Conservation (phyloP, 2,888 invertebrate genomes). For the Odontocolon sp. region DNA sequence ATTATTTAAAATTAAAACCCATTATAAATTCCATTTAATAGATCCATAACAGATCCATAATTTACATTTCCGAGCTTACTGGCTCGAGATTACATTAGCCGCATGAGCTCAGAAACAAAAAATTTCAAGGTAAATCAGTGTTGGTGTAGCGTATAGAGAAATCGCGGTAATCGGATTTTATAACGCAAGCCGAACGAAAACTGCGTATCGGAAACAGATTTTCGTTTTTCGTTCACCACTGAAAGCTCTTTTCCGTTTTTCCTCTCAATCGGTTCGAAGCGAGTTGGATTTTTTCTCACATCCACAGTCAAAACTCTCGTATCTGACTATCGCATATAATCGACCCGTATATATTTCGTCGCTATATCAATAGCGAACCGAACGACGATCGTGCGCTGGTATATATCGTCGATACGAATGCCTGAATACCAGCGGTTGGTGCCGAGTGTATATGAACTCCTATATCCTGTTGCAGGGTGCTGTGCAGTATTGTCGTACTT, state of each 20-base stretch:
- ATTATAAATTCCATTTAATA: background rate
- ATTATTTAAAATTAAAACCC: background rate
- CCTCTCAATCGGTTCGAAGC: background rate
- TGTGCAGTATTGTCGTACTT: no score
- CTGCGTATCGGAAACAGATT: slow-evolving; percentile 71
- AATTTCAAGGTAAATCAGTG: background rate
- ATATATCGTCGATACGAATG: no score
- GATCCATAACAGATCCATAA: no score
- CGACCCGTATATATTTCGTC: background rate
- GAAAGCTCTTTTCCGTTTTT: slow-evolving; percentile 11
- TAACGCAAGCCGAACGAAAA: slow-evolving; percentile 51
- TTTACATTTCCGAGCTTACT: background rate
- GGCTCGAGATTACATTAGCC: background rate
- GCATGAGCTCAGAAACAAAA: background rate
- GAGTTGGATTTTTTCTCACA: background rate
- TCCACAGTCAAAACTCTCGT: no score
- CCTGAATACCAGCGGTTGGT: no score
- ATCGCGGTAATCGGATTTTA: slow-evolving; percentile 41
- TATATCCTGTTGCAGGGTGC: no score
- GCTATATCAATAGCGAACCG: background rate
- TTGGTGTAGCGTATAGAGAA: background rate
- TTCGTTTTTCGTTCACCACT: slow-evolving; percentile 62
- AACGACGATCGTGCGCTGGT: no score
- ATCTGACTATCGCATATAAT: no score
- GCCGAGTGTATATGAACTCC: no score